phyloP scores from a whole-genome alignment of 2,797 vertebrate genomes.

The Pteronotus mesoamericanus region DNA sequence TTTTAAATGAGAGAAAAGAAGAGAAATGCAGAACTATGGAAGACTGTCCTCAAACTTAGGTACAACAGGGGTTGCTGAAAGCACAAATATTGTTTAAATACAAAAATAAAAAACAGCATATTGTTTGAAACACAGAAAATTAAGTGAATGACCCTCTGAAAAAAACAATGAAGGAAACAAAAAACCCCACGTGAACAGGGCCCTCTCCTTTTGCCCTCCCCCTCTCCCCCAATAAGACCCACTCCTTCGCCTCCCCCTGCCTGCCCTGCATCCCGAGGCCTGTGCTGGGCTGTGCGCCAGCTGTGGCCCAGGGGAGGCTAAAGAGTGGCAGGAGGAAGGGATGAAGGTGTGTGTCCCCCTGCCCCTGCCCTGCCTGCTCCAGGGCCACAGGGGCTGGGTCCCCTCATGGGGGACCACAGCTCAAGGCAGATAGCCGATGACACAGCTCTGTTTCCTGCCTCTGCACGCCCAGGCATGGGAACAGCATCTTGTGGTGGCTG shows the following conservation, averaged over 20 bases:
- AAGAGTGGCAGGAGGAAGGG: too few relatives aligned
- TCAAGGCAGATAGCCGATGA: background rate
- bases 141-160: background rate
- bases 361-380: background rate
- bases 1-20: background rate
- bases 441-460: background rate
- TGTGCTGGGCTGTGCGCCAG: too few relatives aligned
- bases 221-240: fast-evolving
- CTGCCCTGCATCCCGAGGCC: background rate
- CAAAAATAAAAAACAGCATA: background rate
- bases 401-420: background rate
- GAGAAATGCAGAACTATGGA: background rate
- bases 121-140: background rate
- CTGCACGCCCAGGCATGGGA: background rate
- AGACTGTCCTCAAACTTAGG: background rate
- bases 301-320: background rate
- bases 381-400: background rate
- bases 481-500: background rate
- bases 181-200: background rate
- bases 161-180: background rate
- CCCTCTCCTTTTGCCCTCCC: too few relatives aligned
- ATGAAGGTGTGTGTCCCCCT: fast-evolving
- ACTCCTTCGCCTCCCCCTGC: background rate
- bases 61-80: background rate
- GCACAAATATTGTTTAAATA: background rate